These are phyloP conservation scores for Acleris sparsana DNA, from an alignment of 2,888 invertebrate species.

Conservation along the genomic window DNA sequence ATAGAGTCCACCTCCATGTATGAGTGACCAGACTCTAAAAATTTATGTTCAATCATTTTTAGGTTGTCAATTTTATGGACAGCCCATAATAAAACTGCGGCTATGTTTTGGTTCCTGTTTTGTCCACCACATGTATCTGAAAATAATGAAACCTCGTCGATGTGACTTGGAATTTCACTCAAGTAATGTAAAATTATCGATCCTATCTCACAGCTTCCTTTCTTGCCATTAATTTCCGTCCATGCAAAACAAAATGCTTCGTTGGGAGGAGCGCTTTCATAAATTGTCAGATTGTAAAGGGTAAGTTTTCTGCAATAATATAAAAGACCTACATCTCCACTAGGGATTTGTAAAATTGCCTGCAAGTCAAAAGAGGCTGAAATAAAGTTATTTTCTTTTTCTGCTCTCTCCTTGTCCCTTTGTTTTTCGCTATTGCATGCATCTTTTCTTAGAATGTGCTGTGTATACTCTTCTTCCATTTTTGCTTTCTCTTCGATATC, in stretches of 20 bases:
- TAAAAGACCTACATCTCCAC: background rate
- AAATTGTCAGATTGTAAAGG: background rate
- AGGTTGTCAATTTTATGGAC: conserved; percentile 12
- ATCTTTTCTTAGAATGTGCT: background rate
- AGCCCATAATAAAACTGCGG: conserved; percentile 3
- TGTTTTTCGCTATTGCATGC: background rate
- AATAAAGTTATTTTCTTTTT: background rate
- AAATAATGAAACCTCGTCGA: conserved; percentile 1
- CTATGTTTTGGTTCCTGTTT: conserved; percentile 4
- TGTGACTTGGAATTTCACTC: conserved; percentile 1
- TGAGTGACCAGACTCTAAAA: conserved; percentile 12
- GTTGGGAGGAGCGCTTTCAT: background rate
- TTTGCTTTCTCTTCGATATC: background rate
- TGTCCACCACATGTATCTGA: conserved; percentile 19
- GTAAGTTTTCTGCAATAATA: conserved; percentile 1
- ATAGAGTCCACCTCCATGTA: conserved; percentile 1
- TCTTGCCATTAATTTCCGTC: conserved; percentile 3
- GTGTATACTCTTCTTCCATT: background rate
- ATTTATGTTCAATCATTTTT: conserved; percentile 11
- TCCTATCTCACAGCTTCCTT: conserved; percentile 5
- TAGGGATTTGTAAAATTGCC: background rate
- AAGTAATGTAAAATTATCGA: conserved; percentile 5
- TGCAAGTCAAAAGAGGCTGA: background rate
- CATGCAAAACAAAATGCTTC: conserved; percentile 1
- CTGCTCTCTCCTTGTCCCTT: background rate